Evolutionary conservation across 2,888 invertebrate genomes (phyloP).

Genomic region (Melipona bicolor): DNA sequence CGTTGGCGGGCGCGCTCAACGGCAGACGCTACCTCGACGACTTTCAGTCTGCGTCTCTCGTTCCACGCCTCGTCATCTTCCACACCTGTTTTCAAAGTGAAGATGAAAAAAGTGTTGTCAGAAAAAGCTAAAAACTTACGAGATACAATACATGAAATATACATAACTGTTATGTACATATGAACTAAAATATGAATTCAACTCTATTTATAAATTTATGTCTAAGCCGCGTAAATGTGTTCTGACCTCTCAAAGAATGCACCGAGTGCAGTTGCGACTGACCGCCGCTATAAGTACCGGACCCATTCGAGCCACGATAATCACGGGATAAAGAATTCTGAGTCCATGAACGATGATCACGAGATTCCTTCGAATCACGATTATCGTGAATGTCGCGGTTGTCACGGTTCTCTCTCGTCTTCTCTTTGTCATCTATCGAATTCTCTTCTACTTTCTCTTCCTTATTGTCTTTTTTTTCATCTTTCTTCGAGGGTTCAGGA

Average conservation of each 20-base stretch:
- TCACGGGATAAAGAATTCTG: conserved; percentile 74
- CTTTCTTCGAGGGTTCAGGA: conserved; percentile 77
- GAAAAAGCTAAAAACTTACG: not conserved
- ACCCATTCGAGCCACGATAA: conserved; percentile 80
- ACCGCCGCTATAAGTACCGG: conserved; percentile 70
- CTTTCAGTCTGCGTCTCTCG: conserved; percentile 88
- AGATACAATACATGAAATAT: not conserved
- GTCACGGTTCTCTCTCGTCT: conserved; percentile 73
- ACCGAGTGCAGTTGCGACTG: conserved; percentile 83
- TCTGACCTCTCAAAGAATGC: conserved; percentile 78
- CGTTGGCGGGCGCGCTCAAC: conserved; percentile 93
- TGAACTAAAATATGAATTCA: not conserved
- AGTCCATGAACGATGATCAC: conserved; percentile 75
- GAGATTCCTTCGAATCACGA: conserved; percentile 62
- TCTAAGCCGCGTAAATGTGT: conserved; percentile 15
- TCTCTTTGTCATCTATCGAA: conserved; percentile 74
- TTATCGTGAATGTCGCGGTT: conserved; percentile 55
- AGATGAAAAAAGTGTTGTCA: not conserved
- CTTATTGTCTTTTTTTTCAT: conserved; percentile 76
- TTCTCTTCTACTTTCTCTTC: conserved; percentile 75
- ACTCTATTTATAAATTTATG: not conserved
- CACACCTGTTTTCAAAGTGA: conserved; percentile 67
- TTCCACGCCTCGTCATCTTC: conserved; percentile 90
- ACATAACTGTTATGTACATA: not conserved
- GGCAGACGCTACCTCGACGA: conserved; percentile 91